Conservation (phyloP, 1,140 invertebrate genomes). For the Octopus sinensis region DNA sequence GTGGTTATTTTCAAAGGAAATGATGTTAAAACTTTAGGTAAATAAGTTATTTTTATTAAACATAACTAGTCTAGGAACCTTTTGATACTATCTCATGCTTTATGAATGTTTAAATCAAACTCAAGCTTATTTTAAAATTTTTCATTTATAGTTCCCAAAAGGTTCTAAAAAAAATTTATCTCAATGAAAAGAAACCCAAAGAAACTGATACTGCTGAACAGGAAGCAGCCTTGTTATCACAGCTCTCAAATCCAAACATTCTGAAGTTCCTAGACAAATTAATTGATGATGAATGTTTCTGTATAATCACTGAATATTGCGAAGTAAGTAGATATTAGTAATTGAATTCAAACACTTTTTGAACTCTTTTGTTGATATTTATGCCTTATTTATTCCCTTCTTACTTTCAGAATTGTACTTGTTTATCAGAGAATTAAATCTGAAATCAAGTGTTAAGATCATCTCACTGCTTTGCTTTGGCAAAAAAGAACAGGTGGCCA, state of each 20-base stretch:
- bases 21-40: too few species aligned
- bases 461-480: too few species aligned
- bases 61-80: too few species aligned
- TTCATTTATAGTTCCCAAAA: constrained; percentile 44
- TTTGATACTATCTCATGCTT: too few species aligned
- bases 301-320: constrained; percentile 59
- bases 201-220: constrained; percentile 55
- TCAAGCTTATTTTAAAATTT: neutral
- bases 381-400: too few species aligned
- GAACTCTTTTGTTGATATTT: neutral
- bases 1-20: too few species aligned
- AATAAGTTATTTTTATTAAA: too few species aligned
- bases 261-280: constrained; percentile 57
- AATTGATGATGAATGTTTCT: constrained; percentile 55
- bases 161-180: constrained; percentile 56
- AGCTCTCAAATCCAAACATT: constrained; percentile 53
- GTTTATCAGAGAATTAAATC: too few species aligned
- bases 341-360: neutral
- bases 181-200: constrained; percentile 55
- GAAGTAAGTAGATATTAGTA: constrained; percentile 39
- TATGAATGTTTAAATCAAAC: too few species aligned
- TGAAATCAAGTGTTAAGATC: too few species aligned
- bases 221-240: constrained; percentile 52
- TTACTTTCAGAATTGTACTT: too few species aligned
- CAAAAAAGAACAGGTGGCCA: too few species aligned